phyloP scores from a whole-genome alignment of 2,113 vertebrate species.

The Myrmecophaga tridactyla region DNA sequence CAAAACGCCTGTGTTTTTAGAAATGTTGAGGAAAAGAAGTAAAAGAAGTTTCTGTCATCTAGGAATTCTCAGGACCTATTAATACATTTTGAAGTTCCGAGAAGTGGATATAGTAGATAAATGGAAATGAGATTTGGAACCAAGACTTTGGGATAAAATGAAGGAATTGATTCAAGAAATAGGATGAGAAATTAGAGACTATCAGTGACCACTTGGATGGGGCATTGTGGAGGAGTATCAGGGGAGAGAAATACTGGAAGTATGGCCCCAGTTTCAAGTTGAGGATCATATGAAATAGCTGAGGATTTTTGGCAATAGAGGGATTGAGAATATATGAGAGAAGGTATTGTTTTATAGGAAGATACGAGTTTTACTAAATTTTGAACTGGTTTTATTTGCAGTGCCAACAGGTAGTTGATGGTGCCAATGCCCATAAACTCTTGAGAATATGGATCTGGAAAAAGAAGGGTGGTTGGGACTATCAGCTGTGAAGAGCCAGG shows the following conservation, averaged over 20 bases:
- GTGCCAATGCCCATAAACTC: neutral
- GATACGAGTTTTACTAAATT: neutral
- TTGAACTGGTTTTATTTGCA: neutral
- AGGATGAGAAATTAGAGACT: neutral
- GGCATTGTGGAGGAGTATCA: rapidly evolving
- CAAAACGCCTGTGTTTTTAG: neutral
- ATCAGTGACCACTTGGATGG: neutral
- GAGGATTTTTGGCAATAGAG: neutral
- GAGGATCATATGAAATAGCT: neutral
- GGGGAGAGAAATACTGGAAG: neutral
- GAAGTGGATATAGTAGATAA: neutral
- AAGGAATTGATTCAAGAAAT: neutral
- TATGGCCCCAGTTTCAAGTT: neutral
- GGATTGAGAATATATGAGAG: neutral
- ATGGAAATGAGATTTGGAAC: neutral
- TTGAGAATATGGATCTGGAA: neutral
- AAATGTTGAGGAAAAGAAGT: neutral
- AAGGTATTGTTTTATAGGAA: neutral
- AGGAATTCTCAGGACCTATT: neutral
- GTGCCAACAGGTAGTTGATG: neutral
- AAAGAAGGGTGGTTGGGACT: neutral
- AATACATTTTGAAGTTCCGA: neutral
- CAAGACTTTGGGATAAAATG: neutral
- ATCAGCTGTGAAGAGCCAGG: rapidly evolving
- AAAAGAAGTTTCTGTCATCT: neutral